Conservation (phyloP, 2,888 invertebrate genomes). For the Ametastegia equiseti region DNA sequence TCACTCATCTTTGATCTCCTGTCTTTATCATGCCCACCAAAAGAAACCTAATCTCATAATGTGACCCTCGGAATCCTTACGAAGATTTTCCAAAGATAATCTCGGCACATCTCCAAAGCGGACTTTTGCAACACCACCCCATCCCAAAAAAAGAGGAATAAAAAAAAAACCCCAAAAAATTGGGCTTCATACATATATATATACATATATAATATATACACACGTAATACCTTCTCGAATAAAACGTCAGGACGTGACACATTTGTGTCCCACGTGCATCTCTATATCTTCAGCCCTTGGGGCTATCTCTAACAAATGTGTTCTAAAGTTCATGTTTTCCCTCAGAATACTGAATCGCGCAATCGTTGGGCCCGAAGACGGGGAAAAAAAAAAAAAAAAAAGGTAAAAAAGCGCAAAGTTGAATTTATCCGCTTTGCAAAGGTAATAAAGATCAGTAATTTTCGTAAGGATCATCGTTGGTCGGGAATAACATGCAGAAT, state of each 20-base stretch:
- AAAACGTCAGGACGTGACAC: slow-evolving; percentile 36
- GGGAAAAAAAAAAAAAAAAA: neutral
- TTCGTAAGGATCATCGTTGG: neutral
- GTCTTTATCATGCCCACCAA: neutral
- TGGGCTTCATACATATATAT: neutral
- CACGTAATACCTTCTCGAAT: slow-evolving; percentile 1
- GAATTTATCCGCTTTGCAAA: neutral
- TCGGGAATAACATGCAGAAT: neutral
- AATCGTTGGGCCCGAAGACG: neutral
- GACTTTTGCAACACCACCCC: neutral
- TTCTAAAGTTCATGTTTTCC: slow-evolving; percentile 1
- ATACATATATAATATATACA: neutral
- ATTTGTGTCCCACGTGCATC: slow-evolving; percentile 12
- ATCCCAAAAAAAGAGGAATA: neutral
- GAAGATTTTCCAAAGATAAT: neutral
- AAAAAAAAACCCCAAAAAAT: neutral
- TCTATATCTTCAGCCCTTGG: slow-evolving; percentile 19
- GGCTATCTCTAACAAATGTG: slow-evolving; percentile 25
- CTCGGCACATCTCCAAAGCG: neutral
- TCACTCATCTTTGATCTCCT: neutral
- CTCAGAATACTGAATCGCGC: neutral
- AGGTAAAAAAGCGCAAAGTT: neutral
- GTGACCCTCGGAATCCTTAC: neutral
- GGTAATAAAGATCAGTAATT: neutral
- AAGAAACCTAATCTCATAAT: neutral